These are phyloP conservation scores for Eudasyphora cyanicolor DNA, from an alignment of 2,888 invertebrate species.

Conservation along the genomic window DNA sequence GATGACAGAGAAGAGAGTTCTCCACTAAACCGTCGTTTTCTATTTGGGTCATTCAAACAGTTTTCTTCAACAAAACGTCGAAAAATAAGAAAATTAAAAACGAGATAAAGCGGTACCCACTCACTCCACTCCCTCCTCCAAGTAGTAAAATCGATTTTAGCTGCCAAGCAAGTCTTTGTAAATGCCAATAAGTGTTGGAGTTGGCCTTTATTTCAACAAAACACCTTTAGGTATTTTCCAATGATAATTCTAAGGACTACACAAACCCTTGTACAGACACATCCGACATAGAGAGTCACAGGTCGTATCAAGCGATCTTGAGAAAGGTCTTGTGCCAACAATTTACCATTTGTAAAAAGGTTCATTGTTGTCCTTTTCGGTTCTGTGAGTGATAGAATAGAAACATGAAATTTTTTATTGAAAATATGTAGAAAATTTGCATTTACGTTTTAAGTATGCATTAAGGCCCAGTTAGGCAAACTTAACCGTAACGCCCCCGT, in stretches of 20 bases:
- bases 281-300: no score
- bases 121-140: no score
- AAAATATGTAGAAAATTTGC: no score
- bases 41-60: constrained; percentile 36
- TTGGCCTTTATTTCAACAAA: constrained; percentile 27
- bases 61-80: constrained; percentile 12
- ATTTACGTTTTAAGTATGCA: no score
- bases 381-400: no score
- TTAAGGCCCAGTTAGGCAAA: no score
- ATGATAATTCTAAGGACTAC: constrained; percentile 11
- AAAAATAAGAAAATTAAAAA: constrained; percentile 12
- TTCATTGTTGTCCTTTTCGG: not conserved
- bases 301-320: not conserved
- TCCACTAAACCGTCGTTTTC: constrained; percentile 13
- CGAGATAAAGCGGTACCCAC: not conserved
- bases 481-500: no score
- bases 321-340: not conserved
- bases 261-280: no score
- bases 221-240: not conserved
- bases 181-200: not conserved
- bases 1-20: constrained; percentile 25
- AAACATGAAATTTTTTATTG: no score
- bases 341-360: not conserved
- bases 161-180: not conserved
- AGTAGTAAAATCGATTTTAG: not conserved